Conservation (phyloP, 2,888 invertebrate species). For the Calliscelio sp. region DNA sequence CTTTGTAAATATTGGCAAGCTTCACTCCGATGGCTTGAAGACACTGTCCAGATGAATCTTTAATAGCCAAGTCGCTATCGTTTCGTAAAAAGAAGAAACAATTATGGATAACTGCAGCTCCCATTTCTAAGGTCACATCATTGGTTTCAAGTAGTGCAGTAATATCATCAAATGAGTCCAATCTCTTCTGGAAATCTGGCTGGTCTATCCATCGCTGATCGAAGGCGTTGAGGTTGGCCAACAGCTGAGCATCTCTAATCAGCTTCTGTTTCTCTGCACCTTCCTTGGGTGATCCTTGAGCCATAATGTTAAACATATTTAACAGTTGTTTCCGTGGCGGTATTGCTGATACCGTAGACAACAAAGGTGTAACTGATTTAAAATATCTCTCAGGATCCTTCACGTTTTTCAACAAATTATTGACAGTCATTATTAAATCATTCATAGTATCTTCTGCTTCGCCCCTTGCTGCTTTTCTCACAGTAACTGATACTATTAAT, state of each 20-base stretch:
- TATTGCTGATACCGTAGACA: conserved; percentile 89
- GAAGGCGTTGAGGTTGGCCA: conserved; percentile 93
- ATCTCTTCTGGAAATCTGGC: conserved; percentile 94
- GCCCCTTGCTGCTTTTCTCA: conserved; percentile 88
- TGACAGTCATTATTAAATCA: conserved; percentile 90
- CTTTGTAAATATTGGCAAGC: conserved; percentile 88
- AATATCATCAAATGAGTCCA: conserved; percentile 92
- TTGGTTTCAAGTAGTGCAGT: conserved; percentile 87
- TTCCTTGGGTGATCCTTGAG: conserved; percentile 85
- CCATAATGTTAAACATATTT: conserved; percentile 88
- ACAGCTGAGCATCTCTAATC: conserved; percentile 87
- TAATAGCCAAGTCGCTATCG: conserved; percentile 94
- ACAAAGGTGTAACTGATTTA: conserved; percentile 90
- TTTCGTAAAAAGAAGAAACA: conserved; percentile 92
- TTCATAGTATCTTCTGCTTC: conserved; percentile 90
- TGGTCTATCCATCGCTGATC: conserved; percentile 96
- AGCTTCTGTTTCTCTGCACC: conserved; percentile 82
- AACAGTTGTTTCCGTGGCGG: conserved; percentile 90
- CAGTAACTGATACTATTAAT: conserved; percentile 90
- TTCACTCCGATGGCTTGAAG: conserved; percentile 90
- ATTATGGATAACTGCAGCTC: conserved; percentile 92
- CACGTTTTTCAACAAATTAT: conserved; percentile 91
- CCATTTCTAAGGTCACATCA: conserved; percentile 87
- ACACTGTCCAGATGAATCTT: conserved; percentile 90
- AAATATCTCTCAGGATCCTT: conserved; percentile 89